These are phyloP conservation scores for Drosophila emarginata DNA, from an alignment of 2,888 invertebrate genomes.

Conservation along the genomic window DNA sequence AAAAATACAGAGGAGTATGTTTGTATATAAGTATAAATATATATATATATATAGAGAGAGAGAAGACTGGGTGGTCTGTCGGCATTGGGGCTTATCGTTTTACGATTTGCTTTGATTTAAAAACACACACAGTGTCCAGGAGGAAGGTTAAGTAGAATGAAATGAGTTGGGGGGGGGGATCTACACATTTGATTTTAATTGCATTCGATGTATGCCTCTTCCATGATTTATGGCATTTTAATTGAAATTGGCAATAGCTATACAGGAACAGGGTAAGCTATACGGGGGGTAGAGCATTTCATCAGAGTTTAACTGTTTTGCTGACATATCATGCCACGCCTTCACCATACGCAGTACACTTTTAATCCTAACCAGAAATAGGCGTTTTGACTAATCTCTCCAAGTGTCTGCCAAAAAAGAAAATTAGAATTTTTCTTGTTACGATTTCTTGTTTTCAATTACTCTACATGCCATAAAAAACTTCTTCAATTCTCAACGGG, in stretches of 20 bases:
- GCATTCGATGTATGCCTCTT: slow-evolving; percentile 65
- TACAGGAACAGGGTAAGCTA: not conserved
- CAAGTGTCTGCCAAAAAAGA: not conserved
- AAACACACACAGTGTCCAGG: slow-evolving; percentile 28
- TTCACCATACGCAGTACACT: not conserved
- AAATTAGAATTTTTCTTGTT: not conserved
- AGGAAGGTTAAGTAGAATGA: not conserved
- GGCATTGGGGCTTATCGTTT: slow-evolving; percentile 56
- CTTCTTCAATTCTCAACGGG: too few species aligned
- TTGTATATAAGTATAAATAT: not conserved
- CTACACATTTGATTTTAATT: slow-evolving; percentile 77
- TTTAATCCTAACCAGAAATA: not conserved
- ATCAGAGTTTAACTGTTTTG: slow-evolving; percentile 41
- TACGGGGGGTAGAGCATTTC: slow-evolving; percentile 12
- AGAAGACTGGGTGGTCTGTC: slow-evolving; percentile 57
- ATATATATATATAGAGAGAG: too few species aligned
- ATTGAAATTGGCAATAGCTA: slow-evolving; percentile 63
- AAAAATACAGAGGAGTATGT: not conserved
- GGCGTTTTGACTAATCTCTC: not conserved
- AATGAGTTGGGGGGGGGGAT: slow-evolving; percentile 8
- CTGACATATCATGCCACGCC: slow-evolving; percentile 3
- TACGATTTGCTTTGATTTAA: slow-evolving; percentile 68
- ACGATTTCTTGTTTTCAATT: not conserved
- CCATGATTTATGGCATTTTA: slow-evolving; percentile 70
- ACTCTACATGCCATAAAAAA: not conserved